Evolutionary conservation across 2,797 vertebrate genomes (phyloP), one percentile per base, ranked within the genome.

Genomic region (Lagodon rhomboides): DNA sequence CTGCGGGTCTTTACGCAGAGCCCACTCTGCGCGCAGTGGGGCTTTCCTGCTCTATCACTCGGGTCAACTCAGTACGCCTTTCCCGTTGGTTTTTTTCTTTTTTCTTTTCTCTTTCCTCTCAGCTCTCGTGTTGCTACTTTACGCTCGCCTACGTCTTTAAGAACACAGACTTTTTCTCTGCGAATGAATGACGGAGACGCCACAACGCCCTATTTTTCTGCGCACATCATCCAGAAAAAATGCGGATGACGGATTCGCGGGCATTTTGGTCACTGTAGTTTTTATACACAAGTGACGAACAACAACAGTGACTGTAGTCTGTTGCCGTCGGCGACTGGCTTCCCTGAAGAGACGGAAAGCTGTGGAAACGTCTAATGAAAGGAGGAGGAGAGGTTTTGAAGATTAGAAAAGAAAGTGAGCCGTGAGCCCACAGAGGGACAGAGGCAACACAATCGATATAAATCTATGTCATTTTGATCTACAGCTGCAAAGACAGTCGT

Each of bases 151-250:
- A 49, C 84, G 91, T 89, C 90, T 92, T 92, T 91, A 89, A 89
- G 86, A 84, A 70, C 73, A 56, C 46, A 62, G 53, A 67, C 41
- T 80, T 77, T 50, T 73, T 84, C 82, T 91, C 94, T 84, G 87
- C 94, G 91, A 95, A 95, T 95, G 94, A 95, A 94, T 93, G 91
- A 83, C 86, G 79, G 87, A 89, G 87, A 89, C 92, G 91, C 87
- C 77, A 86, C 80, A 88, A 94, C 95, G 94, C 95, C 95, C 94
- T 94, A 86, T 87, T 94, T 90, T 74, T 70, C 83, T 93, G 82
- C 82, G 79, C 87, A 86, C 89, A 90, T 93, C 94, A 87, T 90
- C 85, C 81, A 72, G 62, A 76, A 93, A 93, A 92, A 89, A 93
- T 91, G 87, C 92, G 88, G 92, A 92, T 75, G 86, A 55, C 38